Evolutionary conservation across 2,113 vertebrate genomes (phyloP), one percentile per base, ranked within the genome.

Genomic region (Chlamydotis undulata): DNA sequence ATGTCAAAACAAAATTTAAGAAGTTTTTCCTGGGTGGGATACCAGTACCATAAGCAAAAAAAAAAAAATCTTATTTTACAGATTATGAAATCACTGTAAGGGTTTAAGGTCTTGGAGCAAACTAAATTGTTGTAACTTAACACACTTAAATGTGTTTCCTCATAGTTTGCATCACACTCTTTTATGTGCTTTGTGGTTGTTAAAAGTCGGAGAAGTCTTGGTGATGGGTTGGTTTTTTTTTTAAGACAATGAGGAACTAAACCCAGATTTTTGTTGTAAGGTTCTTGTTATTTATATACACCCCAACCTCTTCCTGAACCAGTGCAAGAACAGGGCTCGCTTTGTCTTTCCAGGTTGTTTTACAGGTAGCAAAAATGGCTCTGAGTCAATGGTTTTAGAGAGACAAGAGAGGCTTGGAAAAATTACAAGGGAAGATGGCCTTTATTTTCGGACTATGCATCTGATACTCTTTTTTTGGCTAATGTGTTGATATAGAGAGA

Each of bases 381-480:
- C 10, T 1, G 16, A 78, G 47, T 78, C 77, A 84, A 22, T 8
- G 9, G 24, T 33, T 83, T 89, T 45, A 57, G 45, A 73, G 74
- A 41, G 73, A 74, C 59, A 77, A 92, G 16, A 69, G 61, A 79
- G 61, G 26, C 50, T 86, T 75, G 37, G 55, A 53, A 69, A 83
- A 83, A 67, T 23, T 14, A 29, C 28, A 45, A 92, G 57, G 47
- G 73, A 92, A 67, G 60, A 64, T 92, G 73, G 29, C 56, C 35
- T 90, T 78, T 81, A n/a, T 92, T 93, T 88, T 75, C 57, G 78
- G 33, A 63, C 71, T 71, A 1, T 53, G 76, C 61, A 73, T 89
- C 74, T 87, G 53, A 73, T 91, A n/a, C 45, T 81, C 92, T 78
- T 83, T 90, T 85, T 90, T 87, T 93, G 83, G 57, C 87, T 83